Percentiles rank a stretch among this genome's conserved stretches.
These are phyloP conservation scores for Coptodon rendalli DNA, from an alignment of 2,113 vertebrate genomes.

Conservation along the genomic window DNA sequence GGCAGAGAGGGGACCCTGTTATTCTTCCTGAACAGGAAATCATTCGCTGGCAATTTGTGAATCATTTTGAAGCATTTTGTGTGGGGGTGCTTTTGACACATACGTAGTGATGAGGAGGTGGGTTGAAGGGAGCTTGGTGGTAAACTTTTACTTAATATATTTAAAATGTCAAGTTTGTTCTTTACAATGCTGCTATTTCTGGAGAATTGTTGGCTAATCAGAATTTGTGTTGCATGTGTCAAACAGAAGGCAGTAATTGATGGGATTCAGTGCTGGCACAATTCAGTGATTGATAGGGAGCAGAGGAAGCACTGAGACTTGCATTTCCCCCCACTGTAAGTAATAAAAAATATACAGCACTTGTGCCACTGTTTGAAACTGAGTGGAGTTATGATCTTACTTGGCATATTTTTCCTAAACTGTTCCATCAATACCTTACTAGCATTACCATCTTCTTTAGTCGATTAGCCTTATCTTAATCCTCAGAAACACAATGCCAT, in stretches of 20 bases:
- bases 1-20: slow-evolving; percentile 50
- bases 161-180: slow-evolving; percentile 60
- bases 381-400: slow-evolving; percentile 8
- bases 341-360: slow-evolving; percentile 23
- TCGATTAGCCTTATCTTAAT: slow-evolving; percentile 35
- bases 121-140: neutral
- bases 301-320: slow-evolving; percentile 28
- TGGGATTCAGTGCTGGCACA: slow-evolving; percentile 30
- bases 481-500: slow-evolving; percentile 20
- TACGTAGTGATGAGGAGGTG: slow-evolving; percentile 3
- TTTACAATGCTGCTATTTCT: slow-evolving; percentile 41
- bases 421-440: slow-evolving; percentile 16
- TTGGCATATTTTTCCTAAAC: slow-evolving; percentile 14
- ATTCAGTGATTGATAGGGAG: slow-evolving; percentile 53
- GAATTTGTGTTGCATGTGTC: slow-evolving; percentile 38
- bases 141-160: slow-evolving; percentile 53
- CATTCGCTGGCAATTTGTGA: slow-evolving; percentile 67
- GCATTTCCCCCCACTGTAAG: slow-evolving; percentile 32
- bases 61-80: slow-evolving; percentile 56
- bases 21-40: slow-evolving; percentile 62
- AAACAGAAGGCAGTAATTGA: slow-evolving; percentile 46
- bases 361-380: neutral
- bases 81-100: slow-evolving; percentile 35
- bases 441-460: neutral
- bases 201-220: slow-evolving; percentile 58